Evolutionary conservation across 2,888 invertebrate genomes (phyloP).

Genomic region (Taphrorychus bicolor): DNA sequence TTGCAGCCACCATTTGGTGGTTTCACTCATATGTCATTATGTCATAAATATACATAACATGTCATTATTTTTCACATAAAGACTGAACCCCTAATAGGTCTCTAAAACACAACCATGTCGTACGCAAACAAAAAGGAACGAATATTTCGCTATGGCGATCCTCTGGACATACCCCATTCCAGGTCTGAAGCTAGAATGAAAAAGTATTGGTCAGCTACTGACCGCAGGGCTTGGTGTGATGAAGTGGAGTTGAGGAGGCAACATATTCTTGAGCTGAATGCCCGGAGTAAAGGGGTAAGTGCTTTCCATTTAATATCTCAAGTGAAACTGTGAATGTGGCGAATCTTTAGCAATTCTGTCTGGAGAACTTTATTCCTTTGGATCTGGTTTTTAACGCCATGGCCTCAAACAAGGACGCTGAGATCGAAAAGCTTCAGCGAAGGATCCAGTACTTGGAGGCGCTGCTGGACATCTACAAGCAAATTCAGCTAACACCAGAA

Average conservation of each 20-base stretch:
- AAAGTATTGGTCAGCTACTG: slow-evolving; percentile 65
- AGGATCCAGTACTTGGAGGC: slow-evolving; percentile 58
- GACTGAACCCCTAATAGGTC: too few species aligned
- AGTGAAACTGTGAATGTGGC: too few species aligned
- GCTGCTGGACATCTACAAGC: slow-evolving; percentile 48
- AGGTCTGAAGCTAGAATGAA: slow-evolving; percentile 64
- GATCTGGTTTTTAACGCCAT: slow-evolving; percentile 55
- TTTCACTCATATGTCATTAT: too few species aligned
- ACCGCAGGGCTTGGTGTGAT: slow-evolving; percentile 67
- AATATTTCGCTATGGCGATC: slow-evolving; percentile 45
- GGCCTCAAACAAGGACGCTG: slow-evolving; percentile 61
- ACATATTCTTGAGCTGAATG: slow-evolving; percentile 62
- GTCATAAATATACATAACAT: too few species aligned
- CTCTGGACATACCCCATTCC: slow-evolving; percentile 47
- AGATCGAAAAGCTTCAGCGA: slow-evolving; percentile 61
- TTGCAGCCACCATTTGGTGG: background rate
- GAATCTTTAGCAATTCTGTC: slow-evolving; percentile 47
- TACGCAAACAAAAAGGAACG: slow-evolving; percentile 52
- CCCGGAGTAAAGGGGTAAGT: slow-evolving; percentile 43
- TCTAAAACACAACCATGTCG: slow-evolving; percentile 45
- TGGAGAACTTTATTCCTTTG: slow-evolving; percentile 55
- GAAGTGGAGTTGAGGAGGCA: slow-evolving; percentile 64
- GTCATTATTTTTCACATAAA: too few species aligned
- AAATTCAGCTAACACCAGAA: slow-evolving; percentile 51
- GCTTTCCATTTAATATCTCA: slow-evolving; percentile 6